phyloP scores from a whole-genome alignment of 1,140 invertebrate genomes.

The Gryllus bimaculatus region DNA sequence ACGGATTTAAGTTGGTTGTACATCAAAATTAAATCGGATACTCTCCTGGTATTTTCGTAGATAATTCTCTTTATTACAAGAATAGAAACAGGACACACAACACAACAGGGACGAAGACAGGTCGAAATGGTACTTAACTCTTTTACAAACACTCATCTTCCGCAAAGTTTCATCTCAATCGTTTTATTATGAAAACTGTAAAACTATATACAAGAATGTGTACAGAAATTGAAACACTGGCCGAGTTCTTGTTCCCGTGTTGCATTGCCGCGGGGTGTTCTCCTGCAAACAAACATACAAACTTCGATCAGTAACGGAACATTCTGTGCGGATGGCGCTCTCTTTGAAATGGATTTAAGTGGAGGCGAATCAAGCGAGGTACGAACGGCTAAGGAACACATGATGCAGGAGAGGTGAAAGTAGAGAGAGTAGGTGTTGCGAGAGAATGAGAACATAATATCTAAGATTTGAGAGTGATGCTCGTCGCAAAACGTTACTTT shows the following conservation, averaged over 20 bases:
- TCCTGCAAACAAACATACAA: constrained; percentile 39
- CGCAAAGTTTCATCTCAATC: constrained; percentile 20
- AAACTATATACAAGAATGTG: constrained; percentile 22
- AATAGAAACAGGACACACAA: neutral
- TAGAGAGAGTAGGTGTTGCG: neutral
- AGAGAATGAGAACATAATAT: neutral
- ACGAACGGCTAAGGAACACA: too few relatives aligned
- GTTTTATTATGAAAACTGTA: constrained; percentile 22
- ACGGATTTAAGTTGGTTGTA: neutral
- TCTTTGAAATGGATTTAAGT: too few relatives aligned
- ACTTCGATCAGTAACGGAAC: neutral
- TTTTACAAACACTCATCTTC: neutral
- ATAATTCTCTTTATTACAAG: neutral
- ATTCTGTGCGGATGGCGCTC: neutral
- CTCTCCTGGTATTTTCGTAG: neutral
- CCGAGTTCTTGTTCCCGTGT: constrained; percentile 45
- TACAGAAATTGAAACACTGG: constrained; percentile 21
- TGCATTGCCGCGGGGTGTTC: constrained; percentile 80
- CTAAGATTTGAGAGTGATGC: too few relatives aligned
- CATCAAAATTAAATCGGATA: neutral
- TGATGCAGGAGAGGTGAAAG: neutral
- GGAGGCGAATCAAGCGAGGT: too few relatives aligned
- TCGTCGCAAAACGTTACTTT: too few relatives aligned
- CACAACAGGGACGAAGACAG: neutral
- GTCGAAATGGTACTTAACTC: neutral